Evolutionary conservation across 2,888 invertebrate genomes (phyloP).

Genomic region (Lottia scabra): DNA sequence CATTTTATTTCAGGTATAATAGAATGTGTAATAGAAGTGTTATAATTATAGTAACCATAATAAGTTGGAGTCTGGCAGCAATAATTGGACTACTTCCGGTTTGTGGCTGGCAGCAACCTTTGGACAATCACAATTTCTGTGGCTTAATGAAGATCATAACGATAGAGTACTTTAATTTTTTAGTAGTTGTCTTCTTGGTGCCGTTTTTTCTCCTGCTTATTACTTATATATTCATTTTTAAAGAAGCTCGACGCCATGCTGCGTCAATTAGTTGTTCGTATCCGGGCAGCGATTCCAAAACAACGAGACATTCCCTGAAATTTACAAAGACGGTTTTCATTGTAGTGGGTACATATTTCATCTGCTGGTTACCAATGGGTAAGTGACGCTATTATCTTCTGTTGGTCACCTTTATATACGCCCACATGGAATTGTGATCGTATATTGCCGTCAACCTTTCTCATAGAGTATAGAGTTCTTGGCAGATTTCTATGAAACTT

Average conservation of each 20-base stretch:
- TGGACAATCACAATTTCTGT: neutral
- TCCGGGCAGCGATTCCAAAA: neutral
- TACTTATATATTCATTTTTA: neutral
- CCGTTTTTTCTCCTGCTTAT: neutral
- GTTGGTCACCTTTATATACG: no score
- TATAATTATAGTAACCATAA: neutral
- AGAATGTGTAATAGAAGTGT: neutral
- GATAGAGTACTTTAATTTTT: neutral
- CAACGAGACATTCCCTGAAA: neutral
- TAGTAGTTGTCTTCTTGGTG: neutral
- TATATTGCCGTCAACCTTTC: no score
- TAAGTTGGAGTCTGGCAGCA: neutral
- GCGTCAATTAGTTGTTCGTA: neutral
- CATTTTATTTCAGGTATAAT: neutral
- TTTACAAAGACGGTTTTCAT: neutral
- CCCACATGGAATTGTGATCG: no score
- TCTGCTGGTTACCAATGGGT: neutral
- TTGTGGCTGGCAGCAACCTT: neutral
- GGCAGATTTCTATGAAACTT: no score
- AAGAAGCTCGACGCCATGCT: slow-evolving; percentile 1
- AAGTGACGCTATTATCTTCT: neutral
- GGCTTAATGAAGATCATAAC: neutral
- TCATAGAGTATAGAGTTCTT: no score
- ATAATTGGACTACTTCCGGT: neutral
- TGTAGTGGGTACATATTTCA: neutral